These are phyloP conservation scores for Leptinotarsa rubiginosa DNA, from an alignment of 2,888 invertebrate genomes.

Conservation along the genomic window DNA sequence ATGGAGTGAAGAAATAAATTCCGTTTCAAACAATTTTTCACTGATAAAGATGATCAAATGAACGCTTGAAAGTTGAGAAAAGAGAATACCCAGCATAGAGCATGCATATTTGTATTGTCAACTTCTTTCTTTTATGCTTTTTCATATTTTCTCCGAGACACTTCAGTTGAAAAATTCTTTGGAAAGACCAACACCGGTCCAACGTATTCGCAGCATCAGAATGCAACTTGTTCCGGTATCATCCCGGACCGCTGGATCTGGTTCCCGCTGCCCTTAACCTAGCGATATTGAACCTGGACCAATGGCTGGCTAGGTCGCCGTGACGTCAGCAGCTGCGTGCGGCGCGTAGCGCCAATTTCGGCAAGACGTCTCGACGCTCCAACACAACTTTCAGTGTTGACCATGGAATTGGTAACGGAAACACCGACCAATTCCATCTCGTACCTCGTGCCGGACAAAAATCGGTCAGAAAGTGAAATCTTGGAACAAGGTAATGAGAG, in stretches of 20 bases:
- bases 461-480: conserved; percentile 43
- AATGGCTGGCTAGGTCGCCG: conserved; percentile 69
- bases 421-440: conserved; percentile 43
- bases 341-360: conserved; percentile 55
- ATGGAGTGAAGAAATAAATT: too few species aligned
- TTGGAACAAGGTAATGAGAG: conserved; percentile 38
- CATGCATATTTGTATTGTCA: neutral
- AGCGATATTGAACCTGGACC: conserved; percentile 63
- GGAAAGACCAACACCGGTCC: too few species aligned
- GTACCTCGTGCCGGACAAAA: conserved; percentile 40
- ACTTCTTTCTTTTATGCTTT: neutral
- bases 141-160: too few species aligned
- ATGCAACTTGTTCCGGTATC: neutral
- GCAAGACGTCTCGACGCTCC: conserved; percentile 46
- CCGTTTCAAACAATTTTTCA: too few species aligned
- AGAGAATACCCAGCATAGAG: too few species aligned
- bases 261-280: conserved; percentile 61
- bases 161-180: too few species aligned
- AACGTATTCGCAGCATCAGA: neutral
- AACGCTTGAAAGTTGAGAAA: too few species aligned
- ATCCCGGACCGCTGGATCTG: conserved; percentile 26
- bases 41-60: too few species aligned
- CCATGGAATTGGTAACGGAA: conserved; percentile 52
- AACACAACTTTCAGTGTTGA: conserved; percentile 40
- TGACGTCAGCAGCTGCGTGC: conserved; percentile 70